Base-by-base conservation (phyloP, 2,888 invertebrate species). In the Plagodis dolabraria region DNA sequence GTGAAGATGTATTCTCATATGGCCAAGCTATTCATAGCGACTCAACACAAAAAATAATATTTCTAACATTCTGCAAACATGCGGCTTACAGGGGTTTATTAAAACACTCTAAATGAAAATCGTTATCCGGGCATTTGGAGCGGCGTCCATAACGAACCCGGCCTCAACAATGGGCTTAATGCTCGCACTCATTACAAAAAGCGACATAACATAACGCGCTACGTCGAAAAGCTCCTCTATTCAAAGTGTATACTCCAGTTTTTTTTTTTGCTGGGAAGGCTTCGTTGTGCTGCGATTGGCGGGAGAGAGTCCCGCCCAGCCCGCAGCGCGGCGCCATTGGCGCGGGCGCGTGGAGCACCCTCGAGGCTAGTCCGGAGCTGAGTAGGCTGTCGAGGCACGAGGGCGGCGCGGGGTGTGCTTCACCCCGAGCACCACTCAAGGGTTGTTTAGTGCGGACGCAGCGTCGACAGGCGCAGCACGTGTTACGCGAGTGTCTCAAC, bases 171-270 rank as follows among this genome's bases (percentile, higher is more conserved):
- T 91, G 86, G 92, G 89, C 92, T 92, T 92, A 92, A 87, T 89
- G 89, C 89, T 86, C 88, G 86, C 85, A 90, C 92, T 92, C 89
- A 92, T 92, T 92, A 92, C 91, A 92, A 92, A 89, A 92, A 91
- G 89, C 91, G 88, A 89, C 90, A 90, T 89, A 92, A 92, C 89
- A 88, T 90, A 91, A 89, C 92, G 86, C 84, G 87, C 87, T 83
- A 81, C 89, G 86, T 89, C 85, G 87, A 92, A 69, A 92, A 92
- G 92, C 90, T 92, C 80, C 88, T 89, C 86, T 89, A 88, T 91
- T 90, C 87, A 89, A 84, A 90, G 89, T 84, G 92, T 91, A 91
- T 92, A 91, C 92, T 89, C 88, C 84, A 89, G 85, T 87, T 90
- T 91, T 22, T 86, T n/a, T 49, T 86, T 92, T 86, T 76, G 84